phyloP scores from a whole-genome alignment of 2,113 vertebrate species.

The Pteruthius melanotis region DNA sequence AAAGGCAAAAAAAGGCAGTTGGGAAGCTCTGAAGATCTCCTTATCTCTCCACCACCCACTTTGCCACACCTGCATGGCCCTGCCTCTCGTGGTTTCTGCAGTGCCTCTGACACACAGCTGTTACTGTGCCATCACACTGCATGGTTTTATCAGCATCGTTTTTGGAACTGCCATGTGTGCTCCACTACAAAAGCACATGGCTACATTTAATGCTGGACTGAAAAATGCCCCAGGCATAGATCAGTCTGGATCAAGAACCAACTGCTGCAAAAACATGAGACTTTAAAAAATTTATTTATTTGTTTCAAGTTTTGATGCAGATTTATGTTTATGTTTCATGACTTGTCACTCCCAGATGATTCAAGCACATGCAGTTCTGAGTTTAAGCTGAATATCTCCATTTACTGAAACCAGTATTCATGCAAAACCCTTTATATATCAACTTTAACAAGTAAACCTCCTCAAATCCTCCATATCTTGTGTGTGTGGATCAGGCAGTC shows the following conservation, averaged over 20 bases:
- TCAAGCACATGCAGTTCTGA: background rate
- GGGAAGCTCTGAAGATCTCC: background rate
- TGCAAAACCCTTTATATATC: background rate
- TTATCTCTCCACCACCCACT: background rate
- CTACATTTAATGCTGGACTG: background rate
- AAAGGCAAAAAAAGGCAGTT: background rate
- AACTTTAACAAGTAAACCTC: background rate
- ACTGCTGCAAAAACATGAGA: background rate
- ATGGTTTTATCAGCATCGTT: background rate
- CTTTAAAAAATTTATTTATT: background rate
- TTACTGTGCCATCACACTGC: background rate
- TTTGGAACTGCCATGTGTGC: background rate
- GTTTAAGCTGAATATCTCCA: background rate
- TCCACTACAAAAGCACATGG: background rate
- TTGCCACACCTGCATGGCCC: background rate
- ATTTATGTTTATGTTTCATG: background rate
- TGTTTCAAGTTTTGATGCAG: background rate
- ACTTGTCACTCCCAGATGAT: background rate
- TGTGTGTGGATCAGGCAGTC: accelerated
- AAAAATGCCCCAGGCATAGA: background rate
- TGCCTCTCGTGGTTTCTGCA: background rate
- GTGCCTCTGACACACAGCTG: background rate
- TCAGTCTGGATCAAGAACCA: background rate
- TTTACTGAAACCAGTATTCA: background rate
- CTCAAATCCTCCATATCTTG: background rate